Evolutionary conservation across 35 echinoderm and acorn worm genomes (phyloP), one percentile per base, ranked within the genome.

Genomic region (Patiria miniata): DNA sequence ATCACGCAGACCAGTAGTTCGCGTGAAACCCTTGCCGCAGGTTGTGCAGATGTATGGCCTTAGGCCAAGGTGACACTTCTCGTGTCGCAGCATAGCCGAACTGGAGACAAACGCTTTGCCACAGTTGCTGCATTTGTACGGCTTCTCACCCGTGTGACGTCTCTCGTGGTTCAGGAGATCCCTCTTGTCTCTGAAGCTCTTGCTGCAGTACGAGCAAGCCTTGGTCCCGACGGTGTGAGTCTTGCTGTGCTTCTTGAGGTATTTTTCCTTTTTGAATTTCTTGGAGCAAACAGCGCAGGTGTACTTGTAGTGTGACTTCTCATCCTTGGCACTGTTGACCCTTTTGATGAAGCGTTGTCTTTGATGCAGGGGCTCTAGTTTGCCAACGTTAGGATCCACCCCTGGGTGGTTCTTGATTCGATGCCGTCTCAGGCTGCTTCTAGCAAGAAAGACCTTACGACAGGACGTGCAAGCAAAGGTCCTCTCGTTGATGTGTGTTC

Each of bases 1-100:
- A 18, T 87, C 77, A 21, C 77, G 85, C 12, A 87, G 76, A 26
- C 85, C 85, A 5, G 44, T 87, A 29, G 76, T 87, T 18, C 77
- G 85, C 12, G 85, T 87, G 73, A 87, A 87, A 16, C 9, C 53
- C 32, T 79, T 79, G 36, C 85, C 85, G 17, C 85, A 87, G 40
- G 50, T 87, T 34, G 50, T 53, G 76, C 85, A 87, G 44, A 54
- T 26, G 76, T 79, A 77, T 14, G 85, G 85, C 51, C 51, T 78
- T 39, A 87, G 61, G 52, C 85, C 85, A 7, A 87, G 50, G 77
- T 87, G 85, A 47, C 85, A 87, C 55, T 77, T 87, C 73, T 87
- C 85, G 53, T 87, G 85, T 79, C 77, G 76, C 39, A 69, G 68
- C 39, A 69, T 50, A 21, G 68, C 85, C 29, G 85, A 87, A 32